Evolutionary conservation across 2,113 vertebrate genomes (phyloP), one percentile per base, ranked within the genome.

Genomic region (Bombycilla garrulus): DNA sequence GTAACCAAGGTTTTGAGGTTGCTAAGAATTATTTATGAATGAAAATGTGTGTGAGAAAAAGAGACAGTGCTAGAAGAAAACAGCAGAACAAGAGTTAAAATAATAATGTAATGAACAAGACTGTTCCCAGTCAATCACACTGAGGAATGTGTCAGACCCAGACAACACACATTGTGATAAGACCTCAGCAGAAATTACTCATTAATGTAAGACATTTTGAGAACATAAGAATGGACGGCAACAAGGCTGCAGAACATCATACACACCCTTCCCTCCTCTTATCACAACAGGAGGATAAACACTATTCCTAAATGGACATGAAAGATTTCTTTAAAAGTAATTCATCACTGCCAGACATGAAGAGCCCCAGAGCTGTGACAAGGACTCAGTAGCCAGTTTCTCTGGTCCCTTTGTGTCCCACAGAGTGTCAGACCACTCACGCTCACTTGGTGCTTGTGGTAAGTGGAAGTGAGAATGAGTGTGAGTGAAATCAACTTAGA

Each of bases 71-170:
- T 17, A 40, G 56, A 74, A 92, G 28, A 62, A 79, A 85, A 48
- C 11, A 61, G 61, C 42, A 88, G 51, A 62, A 40, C 28, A 82
- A 62, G 38, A 35, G 74, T 92, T 82, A 88, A 88, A 88, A 76
- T 70, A 17, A 51, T 11, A 73, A 47, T 10, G 21, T 48, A 21
- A 57, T 24, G n/a, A 44, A 21, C 44, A 87, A 60, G 10, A 25
- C 40, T 40, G 15, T 29, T 84, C 56, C 48, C 40, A 77, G 50
- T 84, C 62, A 84, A 40, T 70, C 86, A 71, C 60, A 14, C 33
- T 38, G 56, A 85, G 74, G 79, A 92, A 96, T 62, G 76, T 86
- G 66, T 90, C 82, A 94, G 87, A 70, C 17, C 15, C 61, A 79
- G 44, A 31, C 31, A 77, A 21, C 6, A 11, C 31, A 36, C 24